These are phyloP conservation scores for Orientallactaga sibirica DNA, from an alignment of 2,797 vertebrate species.

Conservation along the genomic window DNA sequence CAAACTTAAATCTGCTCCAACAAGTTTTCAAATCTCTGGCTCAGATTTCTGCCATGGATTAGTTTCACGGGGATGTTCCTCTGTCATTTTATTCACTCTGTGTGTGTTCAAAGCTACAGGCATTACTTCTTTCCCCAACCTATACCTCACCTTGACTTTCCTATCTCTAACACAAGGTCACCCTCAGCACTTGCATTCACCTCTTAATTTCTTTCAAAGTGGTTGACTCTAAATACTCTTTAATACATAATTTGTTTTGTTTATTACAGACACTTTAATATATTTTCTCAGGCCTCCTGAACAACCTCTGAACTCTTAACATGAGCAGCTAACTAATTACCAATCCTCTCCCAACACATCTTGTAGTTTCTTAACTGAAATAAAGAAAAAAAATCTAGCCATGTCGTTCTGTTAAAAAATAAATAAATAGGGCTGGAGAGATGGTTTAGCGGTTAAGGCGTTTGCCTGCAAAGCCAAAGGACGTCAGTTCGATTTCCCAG, in stretches of 20 bases:
- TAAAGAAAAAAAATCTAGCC: neutral
- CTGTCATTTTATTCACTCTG: neutral
- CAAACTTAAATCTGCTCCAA: neutral
- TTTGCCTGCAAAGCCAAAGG: too few species aligned
- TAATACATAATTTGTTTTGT: too few species aligned
- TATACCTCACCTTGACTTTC: neutral
- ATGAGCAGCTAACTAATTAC: neutral
- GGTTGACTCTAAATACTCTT: neutral
- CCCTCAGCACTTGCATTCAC: too few species aligned
- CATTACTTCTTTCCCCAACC: neutral
- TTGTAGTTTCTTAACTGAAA: too few species aligned
- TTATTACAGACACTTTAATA: neutral
- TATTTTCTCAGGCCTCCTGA: neutral
- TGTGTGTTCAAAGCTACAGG: neutral
- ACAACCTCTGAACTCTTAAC: neutral
- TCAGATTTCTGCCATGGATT: neutral
- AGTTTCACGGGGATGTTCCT: neutral
- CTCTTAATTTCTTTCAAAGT: neutral
- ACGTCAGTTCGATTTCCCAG: too few species aligned
- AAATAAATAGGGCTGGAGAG: too few species aligned
- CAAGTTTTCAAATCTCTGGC: neutral
- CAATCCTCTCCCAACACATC: neutral
- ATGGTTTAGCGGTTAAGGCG: too few species aligned
- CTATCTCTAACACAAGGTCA: accelerated
- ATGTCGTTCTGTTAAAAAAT: too few species aligned